Conservation (phyloP, 2,888 invertebrate species). For the Drosophila kokeensis region DNA sequence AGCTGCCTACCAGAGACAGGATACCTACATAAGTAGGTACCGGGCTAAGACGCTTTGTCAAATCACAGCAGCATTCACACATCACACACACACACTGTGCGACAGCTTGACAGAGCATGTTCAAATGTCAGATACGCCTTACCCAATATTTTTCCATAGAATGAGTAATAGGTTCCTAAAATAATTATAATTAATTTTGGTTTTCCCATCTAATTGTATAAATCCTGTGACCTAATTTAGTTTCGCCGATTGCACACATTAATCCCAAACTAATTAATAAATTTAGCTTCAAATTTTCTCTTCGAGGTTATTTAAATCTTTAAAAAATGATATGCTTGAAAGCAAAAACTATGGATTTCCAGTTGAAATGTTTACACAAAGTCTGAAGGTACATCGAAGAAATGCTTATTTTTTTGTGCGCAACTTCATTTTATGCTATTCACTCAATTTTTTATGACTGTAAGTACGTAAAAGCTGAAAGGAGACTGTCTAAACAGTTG, state of each 20-base stretch:
- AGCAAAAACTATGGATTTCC: background rate
- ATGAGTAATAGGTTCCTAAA: background rate
- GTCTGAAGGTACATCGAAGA: background rate
- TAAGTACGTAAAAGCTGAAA: conserved; percentile 41
- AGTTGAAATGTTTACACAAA: background rate
- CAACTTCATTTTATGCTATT: conserved; percentile 12
- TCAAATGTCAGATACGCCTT: conserved; percentile 3
- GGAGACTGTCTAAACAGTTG: conserved; percentile 49
- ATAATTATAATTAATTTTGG: background rate
- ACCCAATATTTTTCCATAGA: background rate
- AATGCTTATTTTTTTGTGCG: background rate
- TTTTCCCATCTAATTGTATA: background rate
- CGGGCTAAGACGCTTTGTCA: conserved; percentile 53
- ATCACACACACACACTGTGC: conserved; percentile 17
- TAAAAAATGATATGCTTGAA: background rate
- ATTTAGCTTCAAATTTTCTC: background rate
- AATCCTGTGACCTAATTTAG: background rate
- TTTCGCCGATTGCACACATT: background rate
- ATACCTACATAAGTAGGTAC: conserved; percentile 19
- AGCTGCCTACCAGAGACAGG: conserved; percentile 11
- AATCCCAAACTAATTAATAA: background rate
- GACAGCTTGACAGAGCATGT: conserved; percentile 2
- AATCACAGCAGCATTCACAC: conserved; percentile 46
- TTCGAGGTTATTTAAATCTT: background rate
- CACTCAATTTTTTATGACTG: conserved; percentile 30